Base-by-base conservation (phyloP, 2,888 invertebrate species). In the Tenthredo notha region DNA sequence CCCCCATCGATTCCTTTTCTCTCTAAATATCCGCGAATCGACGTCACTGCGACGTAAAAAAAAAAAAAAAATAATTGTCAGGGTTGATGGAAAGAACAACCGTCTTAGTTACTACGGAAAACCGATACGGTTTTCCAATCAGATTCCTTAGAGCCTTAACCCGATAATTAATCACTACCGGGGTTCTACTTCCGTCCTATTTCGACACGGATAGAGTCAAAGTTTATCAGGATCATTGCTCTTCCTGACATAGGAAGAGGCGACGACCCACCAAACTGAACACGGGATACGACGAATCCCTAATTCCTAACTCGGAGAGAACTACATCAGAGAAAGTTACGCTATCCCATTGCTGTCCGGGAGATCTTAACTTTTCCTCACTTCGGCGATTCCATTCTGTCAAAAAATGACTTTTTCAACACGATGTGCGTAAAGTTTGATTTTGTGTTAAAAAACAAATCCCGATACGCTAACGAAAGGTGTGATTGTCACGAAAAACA, bases 91-190 rank as follows among this genome's bases (percentile, higher is more conserved):
- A 25, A 61, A 25, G 25, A 61, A 21, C 25, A 21, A 58, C 21
- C 6, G n/a, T 47, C n/a, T 58, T 25, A 61, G 25, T 61, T 61
- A 21, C 61, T 21, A 0, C 54, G 25, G 18, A n/a, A 37, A 50
- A 21, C 10, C 61, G 37, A 40, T 40, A 37, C 15, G 47, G 37
- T 40, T 61, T 61, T 37, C 58, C 21, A 61, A 61, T 80, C 61
- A 37, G 80, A 61, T 77, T 9, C 54, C 47, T 29, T 0, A 9
- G 54, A 25, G 21, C 54, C 50, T 15, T 33, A 29, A 21, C 78
- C 40, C 21, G 61, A 80, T 80, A 61, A 80, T 80, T 61, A 61
- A 80, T 80, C 80, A 80, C 80, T 77, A n/a, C 54, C 33, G 61
- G 61, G 58, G n/a, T 61, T 61, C 10, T 15, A 37, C 40, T 58